Base-by-base conservation (phyloP, 2,113 vertebrate species). In the Hiodon alosoides region DNA sequence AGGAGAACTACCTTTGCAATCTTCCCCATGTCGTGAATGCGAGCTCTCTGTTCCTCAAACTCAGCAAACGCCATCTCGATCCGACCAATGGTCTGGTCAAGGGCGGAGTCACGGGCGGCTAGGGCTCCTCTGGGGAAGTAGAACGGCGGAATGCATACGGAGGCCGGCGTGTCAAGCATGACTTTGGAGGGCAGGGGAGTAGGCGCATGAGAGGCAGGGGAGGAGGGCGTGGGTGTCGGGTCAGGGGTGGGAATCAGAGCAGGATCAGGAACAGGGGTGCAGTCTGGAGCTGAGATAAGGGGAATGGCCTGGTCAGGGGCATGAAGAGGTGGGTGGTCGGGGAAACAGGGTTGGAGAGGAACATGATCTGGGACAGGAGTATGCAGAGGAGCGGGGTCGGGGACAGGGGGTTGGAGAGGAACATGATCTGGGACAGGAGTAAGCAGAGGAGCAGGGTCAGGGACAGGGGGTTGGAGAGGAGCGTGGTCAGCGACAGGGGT, bases 81-180 rank as follows among this genome's bases (percentile, higher is more conserved):
- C 87, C 90, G 91, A 80, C 85, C 82, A 72, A 98, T 91, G 84
- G 87, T 90, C 59, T 93, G 90, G n/a, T 97, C 95, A 16, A 92
- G 89, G 86, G 91, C 94, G 87, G 85, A 71, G 79, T 85, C 81
- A 79, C 89, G 80, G 83, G 87, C 93, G 0, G 7, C 13, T 2
- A 96, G 96, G 67, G 96, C 94, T 84, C 97, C 97, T 84, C 90
- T 93, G 73, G 97, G 96, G 87, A 95, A 97, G 91, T 97, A 98
- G 93, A 99, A 99, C 86, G 86, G 94, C 93, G 97, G 96, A 98
- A 98, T 98, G 97, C 96, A 95, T 92, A 95, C 76, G 59, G 95
- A 91, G 31, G 31, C 31, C 31, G 31, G 31, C 31, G 2, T 0
- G 31, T 31, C 31, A 31, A 31, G 31, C 31, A 31, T 46, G 17